A percentile compares a stretch with the other conserved stretches of the same genome.
These are phyloP conservation scores for Andrena dorsata DNA, from an alignment of 2,888 invertebrate species.

Conservation along the genomic window DNA sequence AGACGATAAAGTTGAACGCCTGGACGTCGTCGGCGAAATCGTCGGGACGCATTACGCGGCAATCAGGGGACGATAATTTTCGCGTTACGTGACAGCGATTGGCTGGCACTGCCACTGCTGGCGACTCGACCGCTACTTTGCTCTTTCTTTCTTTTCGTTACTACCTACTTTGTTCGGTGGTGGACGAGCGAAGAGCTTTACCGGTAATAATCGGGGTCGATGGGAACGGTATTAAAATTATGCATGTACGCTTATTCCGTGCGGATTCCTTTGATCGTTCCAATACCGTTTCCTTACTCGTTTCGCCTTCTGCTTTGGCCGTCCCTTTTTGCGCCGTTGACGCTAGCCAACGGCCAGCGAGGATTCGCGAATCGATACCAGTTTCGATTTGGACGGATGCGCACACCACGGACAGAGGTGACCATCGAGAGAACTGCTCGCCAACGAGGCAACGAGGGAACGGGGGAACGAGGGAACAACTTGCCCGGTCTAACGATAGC, in stretches of 20 bases:
- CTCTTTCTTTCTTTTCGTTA: conserved; percentile 26
- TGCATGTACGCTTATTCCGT: conserved; percentile 42
- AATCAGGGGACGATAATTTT: conserved; percentile 74
- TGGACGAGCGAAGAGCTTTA: conserved; percentile 16
- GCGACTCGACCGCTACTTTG: conserved; percentile 12
- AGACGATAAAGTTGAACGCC: conserved; percentile 61
- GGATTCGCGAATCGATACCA: conserved; percentile 59
- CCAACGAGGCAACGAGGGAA: conserved; percentile 5
- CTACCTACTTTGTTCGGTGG: conserved; percentile 6
- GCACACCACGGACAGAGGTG: conserved; percentile 10
- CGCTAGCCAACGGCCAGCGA: conserved; percentile 35
- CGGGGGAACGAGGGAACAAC: conserved; percentile 7
- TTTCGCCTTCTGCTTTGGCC: conserved; percentile 7
- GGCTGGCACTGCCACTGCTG: conserved; percentile 17
- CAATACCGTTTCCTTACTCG: conserved; percentile 9
- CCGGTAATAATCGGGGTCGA: conserved; percentile 54
- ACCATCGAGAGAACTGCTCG: conserved; percentile 10
- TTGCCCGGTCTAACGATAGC: conserved; percentile 34
- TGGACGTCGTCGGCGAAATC: conserved; percentile 59
- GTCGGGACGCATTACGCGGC: conserved; percentile 67
- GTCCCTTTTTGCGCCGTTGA: background rate
- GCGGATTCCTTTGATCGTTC: conserved; percentile 71
- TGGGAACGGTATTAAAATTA: conserved; percentile 68
- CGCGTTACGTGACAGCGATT: conserved; percentile 70
- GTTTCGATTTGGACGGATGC: conserved; percentile 42